These are phyloP conservation scores for Bufotes viridis DNA, from an alignment of 2,797 vertebrate genomes.

Conservation along the genomic window DNA sequence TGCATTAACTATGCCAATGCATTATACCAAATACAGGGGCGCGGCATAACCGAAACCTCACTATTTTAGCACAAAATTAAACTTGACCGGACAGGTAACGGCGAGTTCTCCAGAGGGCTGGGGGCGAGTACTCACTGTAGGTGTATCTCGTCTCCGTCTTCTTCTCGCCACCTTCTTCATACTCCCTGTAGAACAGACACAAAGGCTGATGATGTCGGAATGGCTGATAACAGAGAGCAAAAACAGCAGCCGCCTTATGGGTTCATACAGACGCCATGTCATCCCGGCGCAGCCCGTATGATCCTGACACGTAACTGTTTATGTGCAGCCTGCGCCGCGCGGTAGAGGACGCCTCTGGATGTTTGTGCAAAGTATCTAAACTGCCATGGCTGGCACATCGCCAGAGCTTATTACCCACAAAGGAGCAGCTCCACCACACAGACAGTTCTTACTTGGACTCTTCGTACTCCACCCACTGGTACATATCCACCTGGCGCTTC, in stretches of 20 bases:
- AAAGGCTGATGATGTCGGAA: neutral
- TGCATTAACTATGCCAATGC: too few relatives aligned
- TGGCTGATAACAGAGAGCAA: neutral
- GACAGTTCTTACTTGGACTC: constrained; percentile 83
- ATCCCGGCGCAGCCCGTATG: neutral
- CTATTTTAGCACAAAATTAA: too few relatives aligned
- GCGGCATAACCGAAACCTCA: too few relatives aligned
- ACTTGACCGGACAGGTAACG: neutral
- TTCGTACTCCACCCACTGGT: constrained; percentile 93
- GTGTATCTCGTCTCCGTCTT: constrained; percentile 79
- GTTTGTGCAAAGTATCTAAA: neutral
- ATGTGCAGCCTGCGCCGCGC: neutral
- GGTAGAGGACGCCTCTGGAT: neutral
- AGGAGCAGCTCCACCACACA: neutral
- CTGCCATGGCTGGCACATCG: neutral
- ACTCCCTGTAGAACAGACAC: constrained; percentile 70
- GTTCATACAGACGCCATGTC: neutral
- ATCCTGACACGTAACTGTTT: neutral
- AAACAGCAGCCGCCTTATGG: too few relatives aligned
- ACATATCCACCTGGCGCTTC: constrained; percentile 93
- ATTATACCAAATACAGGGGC: too few relatives aligned
- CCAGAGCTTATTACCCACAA: neutral
- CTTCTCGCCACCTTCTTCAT: constrained; percentile 77
- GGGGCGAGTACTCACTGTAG: constrained; percentile 74
- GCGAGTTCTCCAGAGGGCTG: neutral